A percentile compares a stretch with the other conserved stretches of the same genome.
These are phyloP conservation scores for Gymnogyps californianus DNA, from an alignment of 2,113 vertebrate species.

Conservation along the genomic window DNA sequence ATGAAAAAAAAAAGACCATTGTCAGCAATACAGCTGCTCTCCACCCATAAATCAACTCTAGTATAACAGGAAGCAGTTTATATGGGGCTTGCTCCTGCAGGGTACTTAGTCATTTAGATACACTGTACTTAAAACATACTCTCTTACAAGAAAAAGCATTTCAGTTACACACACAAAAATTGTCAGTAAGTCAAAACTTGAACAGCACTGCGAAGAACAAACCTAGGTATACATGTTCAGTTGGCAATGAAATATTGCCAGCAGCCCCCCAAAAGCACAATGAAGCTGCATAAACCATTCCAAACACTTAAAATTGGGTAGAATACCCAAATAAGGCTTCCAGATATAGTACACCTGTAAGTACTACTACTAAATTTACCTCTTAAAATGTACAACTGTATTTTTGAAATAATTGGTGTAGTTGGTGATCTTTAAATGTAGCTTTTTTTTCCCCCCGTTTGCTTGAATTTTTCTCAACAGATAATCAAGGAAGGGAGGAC, in stretches of 20 bases:
- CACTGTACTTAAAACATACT: neutral
- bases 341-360: neutral
- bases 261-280: neutral
- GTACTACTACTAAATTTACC: neutral
- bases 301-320: neutral
- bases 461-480: neutral
- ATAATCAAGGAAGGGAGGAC: neutral
- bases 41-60: neutral
- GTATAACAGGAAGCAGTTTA: neutral
- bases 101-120: neutral
- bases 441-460: fast-evolving
- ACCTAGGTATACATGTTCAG: neutral
- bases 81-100: neutral
- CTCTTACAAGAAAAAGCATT: neutral
- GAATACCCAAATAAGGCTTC: neutral
- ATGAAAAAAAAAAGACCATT: neutral
- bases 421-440: neutral
- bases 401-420: neutral
- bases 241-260: neutral
- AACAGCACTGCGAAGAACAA: neutral
- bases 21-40: neutral
- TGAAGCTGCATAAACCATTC: neutral
- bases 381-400: neutral
- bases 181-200: neutral
- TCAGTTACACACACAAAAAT: neutral